phyloP scores from a whole-genome alignment of 2,888 invertebrate genomes.

The Apotomis capreana region DNA sequence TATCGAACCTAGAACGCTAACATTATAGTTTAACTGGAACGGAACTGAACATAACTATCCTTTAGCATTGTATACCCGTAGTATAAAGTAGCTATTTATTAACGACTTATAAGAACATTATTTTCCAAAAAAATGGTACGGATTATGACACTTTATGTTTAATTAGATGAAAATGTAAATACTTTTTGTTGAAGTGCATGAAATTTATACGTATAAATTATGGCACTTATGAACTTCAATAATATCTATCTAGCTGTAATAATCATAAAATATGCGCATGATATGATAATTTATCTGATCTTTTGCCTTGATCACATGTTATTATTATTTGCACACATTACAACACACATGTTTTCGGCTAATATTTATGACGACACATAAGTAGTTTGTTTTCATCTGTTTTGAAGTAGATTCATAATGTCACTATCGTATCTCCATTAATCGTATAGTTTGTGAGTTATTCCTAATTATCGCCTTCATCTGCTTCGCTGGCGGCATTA shows the following conservation, averaged over 20 bases:
- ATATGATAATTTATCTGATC: slow-evolving; percentile 3
- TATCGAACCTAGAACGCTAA: no score
- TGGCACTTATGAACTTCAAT: background rate
- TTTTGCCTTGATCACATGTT: slow-evolving; percentile 8
- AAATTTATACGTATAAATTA: background rate
- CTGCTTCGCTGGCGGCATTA: slow-evolving; percentile 44
- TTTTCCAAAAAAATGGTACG: background rate
- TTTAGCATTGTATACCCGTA: background rate
- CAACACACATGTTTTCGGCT: slow-evolving; percentile 7
- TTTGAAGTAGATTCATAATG: slow-evolving; percentile 21
- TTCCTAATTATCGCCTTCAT: slow-evolving; percentile 31
- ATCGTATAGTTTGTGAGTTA: slow-evolving; percentile 22
- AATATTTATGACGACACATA: slow-evolving; percentile 14
- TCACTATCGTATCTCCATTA: slow-evolving; percentile 6
- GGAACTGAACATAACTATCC: background rate
- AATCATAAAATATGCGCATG: slow-evolving; percentile 27
- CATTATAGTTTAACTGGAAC: background rate
- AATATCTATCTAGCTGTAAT: slow-evolving; percentile 8
- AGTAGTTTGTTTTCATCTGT: slow-evolving; percentile 9
- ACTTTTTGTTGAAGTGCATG: slow-evolving; percentile 21
- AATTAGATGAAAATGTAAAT: slow-evolving; percentile 1
- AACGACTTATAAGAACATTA: background rate
- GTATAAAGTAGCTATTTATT: background rate
- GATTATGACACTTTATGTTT: background rate
- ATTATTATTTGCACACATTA: slow-evolving; percentile 8